Percentiles rank a stretch among this genome's conserved stretches.
Conservation (phyloP, 2,888 invertebrate species). For the Pediacus dermestoides region DNA sequence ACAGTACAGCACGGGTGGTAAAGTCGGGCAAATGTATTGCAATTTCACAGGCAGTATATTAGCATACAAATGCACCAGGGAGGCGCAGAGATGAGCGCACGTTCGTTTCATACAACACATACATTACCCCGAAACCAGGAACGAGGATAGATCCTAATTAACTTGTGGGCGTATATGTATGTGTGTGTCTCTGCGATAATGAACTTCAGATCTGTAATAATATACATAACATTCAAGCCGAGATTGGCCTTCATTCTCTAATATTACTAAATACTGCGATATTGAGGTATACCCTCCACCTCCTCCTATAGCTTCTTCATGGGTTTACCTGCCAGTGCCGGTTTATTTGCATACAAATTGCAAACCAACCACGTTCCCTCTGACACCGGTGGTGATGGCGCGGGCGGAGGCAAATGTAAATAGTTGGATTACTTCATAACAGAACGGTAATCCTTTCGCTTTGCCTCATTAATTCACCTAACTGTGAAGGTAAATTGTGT, state of each 20-base stretch:
- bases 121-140: conserved; percentile 2
- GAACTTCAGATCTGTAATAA: conserved; percentile 2
- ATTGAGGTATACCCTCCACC: no score
- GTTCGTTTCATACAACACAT: no score
- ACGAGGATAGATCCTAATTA: conserved; percentile 2
- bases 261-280: no score
- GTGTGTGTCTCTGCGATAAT: no score
- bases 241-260: no score
- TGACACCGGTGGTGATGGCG: no score
- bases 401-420: background rate
- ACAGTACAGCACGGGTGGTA: no score
- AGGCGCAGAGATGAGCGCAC: conserved; percentile 4
- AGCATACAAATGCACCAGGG: conserved; percentile 9
- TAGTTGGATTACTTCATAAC: conserved; percentile 4
- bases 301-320: no score
- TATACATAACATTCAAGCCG: no score
- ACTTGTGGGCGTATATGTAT: background rate
- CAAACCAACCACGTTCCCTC: conserved; percentile 7
- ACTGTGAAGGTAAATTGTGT: no score
- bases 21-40: conserved; percentile 7
- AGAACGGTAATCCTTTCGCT: no score
- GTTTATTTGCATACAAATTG: conserved; percentile 9
- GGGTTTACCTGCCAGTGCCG: conserved; percentile 6
- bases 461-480: no score
- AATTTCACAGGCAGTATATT: conserved; percentile 9